These are phyloP conservation scores for Drosophila gaucha DNA, from an alignment of 2,888 invertebrate species.

Conservation along the genomic window DNA sequence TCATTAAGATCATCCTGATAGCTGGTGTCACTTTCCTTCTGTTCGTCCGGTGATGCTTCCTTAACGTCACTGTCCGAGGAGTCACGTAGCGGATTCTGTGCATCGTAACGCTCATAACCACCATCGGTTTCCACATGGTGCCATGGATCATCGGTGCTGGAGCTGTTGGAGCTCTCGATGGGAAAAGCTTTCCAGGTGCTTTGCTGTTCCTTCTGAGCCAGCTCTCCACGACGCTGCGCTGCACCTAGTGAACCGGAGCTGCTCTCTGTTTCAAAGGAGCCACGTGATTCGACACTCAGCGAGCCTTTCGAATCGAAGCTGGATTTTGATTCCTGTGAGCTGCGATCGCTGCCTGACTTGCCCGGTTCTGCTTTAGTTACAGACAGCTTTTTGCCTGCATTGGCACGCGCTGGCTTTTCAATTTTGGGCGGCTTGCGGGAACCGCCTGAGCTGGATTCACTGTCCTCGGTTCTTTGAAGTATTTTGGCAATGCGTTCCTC, in stretches of 20 bases:
- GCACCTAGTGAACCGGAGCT: slow-evolving; percentile 91
- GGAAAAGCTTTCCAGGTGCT: slow-evolving; percentile 94
- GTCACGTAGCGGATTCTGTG: slow-evolving; percentile 81
- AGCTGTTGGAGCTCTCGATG: slow-evolving; percentile 93
- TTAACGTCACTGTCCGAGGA: slow-evolving; percentile 84
- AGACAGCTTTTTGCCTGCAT: slow-evolving; percentile 83
- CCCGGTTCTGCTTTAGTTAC: slow-evolving; percentile 84
- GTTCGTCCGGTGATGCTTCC: slow-evolving; percentile 86
- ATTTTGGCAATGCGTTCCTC: slow-evolving; percentile 85
- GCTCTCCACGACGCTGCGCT: slow-evolving; percentile 88
- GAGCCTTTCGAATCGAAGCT: slow-evolving; percentile 88
- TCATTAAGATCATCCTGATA: slow-evolving; percentile 91
- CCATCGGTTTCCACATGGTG: slow-evolving; percentile 91
- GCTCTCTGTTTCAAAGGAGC: slow-evolving; percentile 91
- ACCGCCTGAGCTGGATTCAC: slow-evolving; percentile 87
- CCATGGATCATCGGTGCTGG: slow-evolving; percentile 93
- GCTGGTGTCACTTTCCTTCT: slow-evolving; percentile 87
- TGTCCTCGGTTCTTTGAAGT: slow-evolving; percentile 86
- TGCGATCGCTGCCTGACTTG: slow-evolving; percentile 83
- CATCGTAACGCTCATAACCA: slow-evolving; percentile 86
- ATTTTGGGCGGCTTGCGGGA: slow-evolving; percentile 86
- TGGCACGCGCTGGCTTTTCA: slow-evolving; percentile 82
- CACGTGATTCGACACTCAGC: slow-evolving; percentile 89
- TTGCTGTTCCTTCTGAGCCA: slow-evolving; percentile 88
- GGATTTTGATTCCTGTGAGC: slow-evolving; percentile 86